Evolutionary conservation across 2,888 invertebrate species (phyloP), one percentile per base, ranked within the genome.

Genomic region (Pilophorus perplexus): DNA sequence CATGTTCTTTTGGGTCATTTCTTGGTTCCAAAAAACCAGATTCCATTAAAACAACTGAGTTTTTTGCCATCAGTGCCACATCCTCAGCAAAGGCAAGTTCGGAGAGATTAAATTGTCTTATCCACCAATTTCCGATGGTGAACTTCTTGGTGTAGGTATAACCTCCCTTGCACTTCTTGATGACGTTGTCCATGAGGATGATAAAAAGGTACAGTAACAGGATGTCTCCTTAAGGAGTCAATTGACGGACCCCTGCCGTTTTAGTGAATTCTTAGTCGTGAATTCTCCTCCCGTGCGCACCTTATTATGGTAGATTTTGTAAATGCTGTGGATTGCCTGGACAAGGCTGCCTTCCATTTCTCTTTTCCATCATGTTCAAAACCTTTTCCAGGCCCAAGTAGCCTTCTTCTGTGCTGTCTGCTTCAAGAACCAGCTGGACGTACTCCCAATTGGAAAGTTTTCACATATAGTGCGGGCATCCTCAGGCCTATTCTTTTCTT

Each of bases 171-270:
- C 46, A 46, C 23, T 46, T 25, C 14, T 46, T 23, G 1, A 46
- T 23, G n/a, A 46, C 12, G 22, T 46, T 25, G 12, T 46, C 46
- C 46, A 46, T 23, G 2, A 46, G 46, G 23, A 46, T 46, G 46
- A 46, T 46, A 20, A 46, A 46, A 23, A 46, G 12, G 46, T 46
- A 46, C 4, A 25, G 46, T 22, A 14, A 46, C 2, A 42, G 42
- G 42, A 42, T 42, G 20, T 42, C 42, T 18, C 44, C 44, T n/a
- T n/a, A n/a, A n/a, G n/a, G n/a, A n/a, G n/a, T n/a, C n/a, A n/a
- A n/a, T 6, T 44, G 44, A 1, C 44, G 20, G 1, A 46, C 46
- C 2, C 46, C 23, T 8, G 46, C 46, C 2, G 46, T 46, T 23
- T 22, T 46, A 12, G 14, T 20, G 1, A 23, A 23, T 23, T 46